A percentile compares a stretch with the other conserved stretches of the same genome.
phyloP scores from a whole-genome alignment of 1,140 invertebrate genomes.

The Leptinotarsa lineolata region DNA sequence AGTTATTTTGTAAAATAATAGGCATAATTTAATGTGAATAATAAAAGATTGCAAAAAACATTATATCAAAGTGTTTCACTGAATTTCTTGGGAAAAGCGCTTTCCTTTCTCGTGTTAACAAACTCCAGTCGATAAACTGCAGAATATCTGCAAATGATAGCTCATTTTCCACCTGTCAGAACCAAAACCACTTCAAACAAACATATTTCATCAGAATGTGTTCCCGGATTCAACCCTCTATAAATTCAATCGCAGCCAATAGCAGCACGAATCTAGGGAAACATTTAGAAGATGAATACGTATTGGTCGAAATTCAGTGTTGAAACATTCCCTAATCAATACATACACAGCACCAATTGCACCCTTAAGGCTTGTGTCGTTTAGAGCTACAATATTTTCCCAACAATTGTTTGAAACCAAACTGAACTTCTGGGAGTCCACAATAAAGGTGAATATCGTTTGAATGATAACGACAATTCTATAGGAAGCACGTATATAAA shows the following conservation, averaged over 20 bases:
- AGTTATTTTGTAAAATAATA: no score
- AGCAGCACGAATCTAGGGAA: not conserved
- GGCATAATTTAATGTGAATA: no score
- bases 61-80: no score
- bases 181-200: constrained; percentile 21
- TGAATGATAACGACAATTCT: not conserved
- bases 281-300: not conserved
- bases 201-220: constrained; percentile 12
- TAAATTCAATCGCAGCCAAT: not conserved
- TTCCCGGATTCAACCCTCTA: not conserved
- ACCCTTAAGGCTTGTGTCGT: not conserved
- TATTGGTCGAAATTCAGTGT: constrained; percentile 5
- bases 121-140: constrained; percentile 6
- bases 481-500: constrained; percentile 28
- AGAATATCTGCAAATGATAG: constrained; percentile 35
- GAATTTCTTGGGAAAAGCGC: no score
- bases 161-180: constrained; percentile 31
- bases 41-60: no score
- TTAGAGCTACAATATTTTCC: not conserved
- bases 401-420: not conserved
- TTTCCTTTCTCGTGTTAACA: no score
- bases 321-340: constrained; percentile 31
- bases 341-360: not conserved
- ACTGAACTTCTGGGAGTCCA: not conserved
- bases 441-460: not conserved